Conservation (phyloP, 1,140 invertebrate species). For the Harpegnathos saltator region DNA sequence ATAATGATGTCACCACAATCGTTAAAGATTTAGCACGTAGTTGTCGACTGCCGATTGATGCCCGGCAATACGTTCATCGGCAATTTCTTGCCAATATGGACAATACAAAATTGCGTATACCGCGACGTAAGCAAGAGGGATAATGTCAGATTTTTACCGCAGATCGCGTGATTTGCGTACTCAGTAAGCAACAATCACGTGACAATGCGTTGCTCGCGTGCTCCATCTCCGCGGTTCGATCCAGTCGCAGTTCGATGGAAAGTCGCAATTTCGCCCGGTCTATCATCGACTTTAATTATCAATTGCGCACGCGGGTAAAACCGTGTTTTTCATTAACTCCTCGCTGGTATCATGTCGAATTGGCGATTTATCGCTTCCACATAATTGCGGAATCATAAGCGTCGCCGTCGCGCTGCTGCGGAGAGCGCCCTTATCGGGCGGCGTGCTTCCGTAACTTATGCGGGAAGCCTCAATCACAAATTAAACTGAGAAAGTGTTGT, state of each 20-base stretch:
- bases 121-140: conserved; percentile 7
- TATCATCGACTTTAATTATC: conserved; percentile 52
- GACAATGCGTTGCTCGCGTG: conserved; percentile 71
- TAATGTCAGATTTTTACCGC: conserved; percentile 52
- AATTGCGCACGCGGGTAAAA: conserved; percentile 21
- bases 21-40: too few relatives aligned
- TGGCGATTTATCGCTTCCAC: conserved; percentile 18
- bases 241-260: conserved; percentile 24
- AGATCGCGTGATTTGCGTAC: conserved; percentile 56
- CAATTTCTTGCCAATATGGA: background rate
- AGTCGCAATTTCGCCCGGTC: background rate
- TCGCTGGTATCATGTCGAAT: conserved; percentile 3
- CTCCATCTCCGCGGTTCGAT: conserved; percentile 27
- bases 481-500: conserved; percentile 23
- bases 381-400: conserved; percentile 5
- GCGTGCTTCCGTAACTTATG: background rate
- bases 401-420: background rate
- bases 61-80: background rate
- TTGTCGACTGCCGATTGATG: background rate
- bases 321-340: conserved; percentile 26
- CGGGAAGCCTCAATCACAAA: background rate
- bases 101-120: background rate
- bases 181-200: conserved; percentile 64
- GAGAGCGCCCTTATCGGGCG: background rate
- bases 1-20: too few relatives aligned